Evolutionary conservation across 1,140 invertebrate species (phyloP), one percentile per base, ranked within the genome.

Genomic region (Babylonia areolata): DNA sequence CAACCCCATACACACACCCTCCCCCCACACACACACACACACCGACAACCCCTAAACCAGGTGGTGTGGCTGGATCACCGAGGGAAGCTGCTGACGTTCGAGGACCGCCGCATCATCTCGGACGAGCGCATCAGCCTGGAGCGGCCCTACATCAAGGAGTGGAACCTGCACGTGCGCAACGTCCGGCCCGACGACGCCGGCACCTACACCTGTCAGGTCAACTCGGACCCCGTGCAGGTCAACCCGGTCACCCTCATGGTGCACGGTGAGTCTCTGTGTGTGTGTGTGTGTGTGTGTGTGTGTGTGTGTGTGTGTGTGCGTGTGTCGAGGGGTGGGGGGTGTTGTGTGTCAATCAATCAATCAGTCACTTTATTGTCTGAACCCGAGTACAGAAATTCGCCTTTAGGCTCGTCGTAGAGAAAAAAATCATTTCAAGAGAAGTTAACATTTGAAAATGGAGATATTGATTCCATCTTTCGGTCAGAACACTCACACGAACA

Each of bases 61-160:
- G 91, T 93, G 23, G 89, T 91, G 23, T 93, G 93, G 93, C 64
- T 90, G 71, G 90, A 90, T 77, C 89, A 89, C 23, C 85, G 88
- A 81, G 77, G 77, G 23, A 90, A 91, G 51, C 84, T 91, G 12
- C 77, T 93, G 54, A 93, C 92, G 0, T 79, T 90, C 17, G 88
- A 90, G 58, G 91, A 92, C 23, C 75, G 90, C 9, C 84, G 93
- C 37, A 89, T 93, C 17, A 91, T 93, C 58, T 89, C 90, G 39
- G 93, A 93, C 84, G 86, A 90, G n/a, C 78, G 93, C 6, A 91
- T 93, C 86, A 93, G 90, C 75, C 85, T 94, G 73, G 91, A 92
- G 85, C 77, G 93, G 33, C 92, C 91, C 6, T 91, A 88, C 77
- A 88, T 88, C 31, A 90, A 90, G 77, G 93, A 94, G 73, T 94